Evolutionary conservation across 2,797 vertebrate genomes (phyloP).

Genomic region (Eleutherodactylus coqui): DNA sequence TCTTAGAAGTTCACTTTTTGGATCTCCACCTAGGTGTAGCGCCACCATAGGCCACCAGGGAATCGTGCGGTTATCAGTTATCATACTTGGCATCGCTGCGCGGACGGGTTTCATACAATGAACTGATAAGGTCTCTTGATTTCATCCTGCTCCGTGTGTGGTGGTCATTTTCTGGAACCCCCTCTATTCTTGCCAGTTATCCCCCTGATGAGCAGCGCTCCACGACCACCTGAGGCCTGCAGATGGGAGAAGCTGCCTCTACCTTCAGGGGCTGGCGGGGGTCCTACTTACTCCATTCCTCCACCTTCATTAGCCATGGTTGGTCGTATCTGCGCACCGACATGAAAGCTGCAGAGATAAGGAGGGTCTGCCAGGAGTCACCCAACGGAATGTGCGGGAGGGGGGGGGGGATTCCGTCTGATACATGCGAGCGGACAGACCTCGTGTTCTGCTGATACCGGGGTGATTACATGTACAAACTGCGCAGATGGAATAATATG

Average conservation of each 20-base stretch:
- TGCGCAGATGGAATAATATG: not conserved
- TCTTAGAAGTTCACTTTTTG: too few relatives aligned
- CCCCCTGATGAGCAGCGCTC: not conserved
- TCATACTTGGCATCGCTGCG: not conserved
- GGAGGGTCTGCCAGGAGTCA: slow-evolving; percentile 19
- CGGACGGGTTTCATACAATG: not conserved
- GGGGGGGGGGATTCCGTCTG: not conserved
- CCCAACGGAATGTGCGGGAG: slow-evolving; percentile 1
- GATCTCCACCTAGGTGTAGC: too few relatives aligned
- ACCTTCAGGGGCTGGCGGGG: not conserved
- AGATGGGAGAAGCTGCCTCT: slow-evolving; percentile 22
- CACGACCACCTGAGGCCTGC: not conserved
- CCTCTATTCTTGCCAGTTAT: slow-evolving; percentile 13
- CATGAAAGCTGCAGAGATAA: slow-evolving; percentile 43
- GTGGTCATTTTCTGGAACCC: not conserved
- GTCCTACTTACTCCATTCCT: too few relatives aligned
- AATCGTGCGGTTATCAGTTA: not conserved
- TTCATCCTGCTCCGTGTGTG: too few relatives aligned
- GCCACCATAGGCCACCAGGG: not conserved
- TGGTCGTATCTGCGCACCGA: too few relatives aligned
- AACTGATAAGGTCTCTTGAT: not conserved
- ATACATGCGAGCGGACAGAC: slow-evolving; percentile 18
- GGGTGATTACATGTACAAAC: too few relatives aligned
- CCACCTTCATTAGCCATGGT: too few relatives aligned
- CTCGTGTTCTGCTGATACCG: not conserved